Percentiles rank a stretch among this genome's conserved stretches.
Conservation (phyloP, 2,888 invertebrate species). For the Pycnomerus fuliginosus region DNA sequence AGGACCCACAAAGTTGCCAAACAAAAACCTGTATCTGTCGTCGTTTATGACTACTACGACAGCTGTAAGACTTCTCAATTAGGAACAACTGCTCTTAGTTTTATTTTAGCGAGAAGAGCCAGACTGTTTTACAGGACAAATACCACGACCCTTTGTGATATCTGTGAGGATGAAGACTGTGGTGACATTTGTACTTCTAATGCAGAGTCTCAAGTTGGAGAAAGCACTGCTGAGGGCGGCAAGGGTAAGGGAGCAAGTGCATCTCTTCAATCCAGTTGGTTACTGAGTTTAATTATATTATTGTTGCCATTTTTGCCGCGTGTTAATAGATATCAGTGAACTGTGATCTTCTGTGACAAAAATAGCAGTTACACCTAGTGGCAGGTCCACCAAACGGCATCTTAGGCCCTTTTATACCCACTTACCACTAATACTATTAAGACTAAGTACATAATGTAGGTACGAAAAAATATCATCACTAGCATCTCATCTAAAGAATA, state of each 20-base stretch:
- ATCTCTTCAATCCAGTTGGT: slow-evolving; percentile 2
- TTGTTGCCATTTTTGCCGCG: slow-evolving; percentile 8
- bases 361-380: too few relatives aligned
- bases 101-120: slow-evolving; percentile 71
- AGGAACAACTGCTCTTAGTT: too few relatives aligned
- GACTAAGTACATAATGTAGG: too few relatives aligned
- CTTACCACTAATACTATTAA: too few relatives aligned
- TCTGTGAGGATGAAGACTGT: slow-evolving; percentile 73
- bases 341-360: too few relatives aligned
- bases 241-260: slow-evolving; percentile 14
- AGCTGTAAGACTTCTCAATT: slow-evolving; percentile 65
- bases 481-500: too few relatives aligned
- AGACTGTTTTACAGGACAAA: slow-evolving; percentile 78
- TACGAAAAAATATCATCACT: too few relatives aligned
- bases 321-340: slow-evolving; percentile 5
- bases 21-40: slow-evolving; percentile 82
- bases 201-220: slow-evolving; percentile 34
- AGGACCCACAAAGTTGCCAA: slow-evolving; percentile 81
- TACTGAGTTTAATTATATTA: too few relatives aligned
- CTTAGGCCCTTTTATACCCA: too few relatives aligned
- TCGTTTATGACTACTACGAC: slow-evolving; percentile 89
- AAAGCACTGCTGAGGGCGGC: slow-evolving; percentile 4
- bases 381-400: too few relatives aligned
- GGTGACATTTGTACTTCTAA: slow-evolving; percentile 53
- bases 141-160: slow-evolving; percentile 73